Evolutionary conservation across 2,797 vertebrate genomes (phyloP), one percentile per base, ranked within the genome.

Genomic region (Synanceia verrucosa): DNA sequence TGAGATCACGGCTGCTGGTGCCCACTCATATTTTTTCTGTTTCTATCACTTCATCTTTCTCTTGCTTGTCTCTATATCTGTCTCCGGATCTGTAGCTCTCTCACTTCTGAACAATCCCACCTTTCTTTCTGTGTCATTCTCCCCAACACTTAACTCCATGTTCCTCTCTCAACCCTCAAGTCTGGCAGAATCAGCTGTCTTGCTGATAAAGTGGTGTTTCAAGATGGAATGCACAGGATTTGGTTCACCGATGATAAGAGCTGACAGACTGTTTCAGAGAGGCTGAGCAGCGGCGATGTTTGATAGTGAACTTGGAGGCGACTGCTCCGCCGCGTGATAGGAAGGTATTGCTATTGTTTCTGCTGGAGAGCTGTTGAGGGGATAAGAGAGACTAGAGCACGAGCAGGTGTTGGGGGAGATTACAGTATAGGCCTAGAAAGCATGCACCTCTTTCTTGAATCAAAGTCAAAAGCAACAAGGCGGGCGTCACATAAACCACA

Each of bases 1-100:
- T 92, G 92, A 94, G 90, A 93, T 94, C 90, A 94, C 73, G 61
- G 83, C 88, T 92, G 89, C 81, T 82, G 82, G 78, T 91, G 93
- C 93, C 93, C 93, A 94, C 94, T 92, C 88, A 33, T 69, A 33
- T 47, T 57, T 61, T 41, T 58, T 50, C 47, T 70, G 55, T 76
- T 34, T 79, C 51, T 75, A 70, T 85, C 67, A 31, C 28, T 69
- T 47, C 63, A 74, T 86, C 75, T 79, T 29, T 65, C 60, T 76
- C 39, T 52, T 60, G 44, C 31, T n/a, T 13, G 55, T 68, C 64
- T 63, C 51, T 73, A 10, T 71, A 83, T 87, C 81, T n/a, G 39
- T 55, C 78, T 37, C 13, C 21, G 3, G 47, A 86, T 70, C 77
- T 64, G n/a, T n/a, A 14, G 57, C 21, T 66, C 33, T 74, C 56